A percentile compares a stretch with the other conserved stretches of the same genome.
phyloP scores from a whole-genome alignment of 2,888 invertebrate species.

The Epistrophella euchroma region DNA sequence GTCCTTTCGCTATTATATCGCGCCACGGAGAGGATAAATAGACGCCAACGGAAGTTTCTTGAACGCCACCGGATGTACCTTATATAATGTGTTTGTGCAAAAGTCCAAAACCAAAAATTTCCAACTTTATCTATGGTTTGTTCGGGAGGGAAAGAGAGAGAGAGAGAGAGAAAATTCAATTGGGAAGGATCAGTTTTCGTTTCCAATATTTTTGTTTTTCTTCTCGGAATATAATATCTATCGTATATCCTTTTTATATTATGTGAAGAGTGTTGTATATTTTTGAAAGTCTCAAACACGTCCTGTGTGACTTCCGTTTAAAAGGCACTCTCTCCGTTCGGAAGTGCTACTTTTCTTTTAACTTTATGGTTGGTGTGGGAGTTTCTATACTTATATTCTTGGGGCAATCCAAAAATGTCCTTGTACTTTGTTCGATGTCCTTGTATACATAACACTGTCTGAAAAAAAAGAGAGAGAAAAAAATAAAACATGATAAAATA shows the following conservation, averaged over 20 bases:
- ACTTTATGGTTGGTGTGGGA: constrained; percentile 25
- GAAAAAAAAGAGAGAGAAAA: constrained; percentile 45
- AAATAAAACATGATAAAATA: constrained; percentile 68
- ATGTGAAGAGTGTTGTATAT: not conserved
- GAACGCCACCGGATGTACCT: constrained; percentile 44
- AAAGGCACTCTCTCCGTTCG: constrained; percentile 51
- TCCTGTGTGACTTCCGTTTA: constrained; percentile 72
- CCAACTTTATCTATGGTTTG: constrained; percentile 14
- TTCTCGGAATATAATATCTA: not conserved
- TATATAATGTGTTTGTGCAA: constrained; percentile 39
- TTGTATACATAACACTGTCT: constrained; percentile 45
- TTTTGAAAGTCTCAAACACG: constrained; percentile 48
- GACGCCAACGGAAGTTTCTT: constrained; percentile 13
- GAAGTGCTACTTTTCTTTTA: constrained; percentile 63
- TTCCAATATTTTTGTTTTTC: constrained; percentile 35
- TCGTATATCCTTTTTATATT: constrained; percentile 16
- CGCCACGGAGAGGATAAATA: constrained; percentile 42
- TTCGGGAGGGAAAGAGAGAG: not conserved
- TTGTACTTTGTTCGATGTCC: constrained; percentile 44
- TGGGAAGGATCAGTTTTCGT: constrained; percentile 73
- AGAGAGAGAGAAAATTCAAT: constrained; percentile 63
- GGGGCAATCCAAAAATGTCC: constrained; percentile 39
- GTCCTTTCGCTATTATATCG: constrained; percentile 67
- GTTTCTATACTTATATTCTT: constrained; percentile 22
- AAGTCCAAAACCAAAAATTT: constrained; percentile 50